These are phyloP conservation scores for Idris sp. DNA, from an alignment of 1,140 invertebrate genomes.

Conservation along the genomic window DNA sequence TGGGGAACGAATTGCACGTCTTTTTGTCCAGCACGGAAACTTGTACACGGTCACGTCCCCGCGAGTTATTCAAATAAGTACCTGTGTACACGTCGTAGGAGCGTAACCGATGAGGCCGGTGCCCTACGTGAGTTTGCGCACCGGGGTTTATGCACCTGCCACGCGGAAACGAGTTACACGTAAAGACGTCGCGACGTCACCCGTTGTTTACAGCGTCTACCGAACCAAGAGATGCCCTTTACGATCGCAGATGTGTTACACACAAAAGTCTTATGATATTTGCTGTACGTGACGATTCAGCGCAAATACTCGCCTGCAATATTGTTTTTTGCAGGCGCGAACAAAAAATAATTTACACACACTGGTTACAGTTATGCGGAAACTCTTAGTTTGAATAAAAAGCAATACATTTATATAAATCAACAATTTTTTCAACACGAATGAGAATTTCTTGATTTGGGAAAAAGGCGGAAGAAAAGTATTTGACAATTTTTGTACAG, in stretches of 20 bases:
- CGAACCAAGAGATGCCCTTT: no score
- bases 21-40: conserved; percentile 20
- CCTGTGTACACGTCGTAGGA: conserved; percentile 49
- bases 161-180: no score
- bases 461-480: no score
- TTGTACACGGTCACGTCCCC: conserved; percentile 54
- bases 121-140: conserved; percentile 34
- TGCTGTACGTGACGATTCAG: conserved; percentile 49
- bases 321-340: conserved; percentile 29
- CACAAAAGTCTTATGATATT: conserved; percentile 62
- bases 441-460: no score
- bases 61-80: conserved; percentile 63
- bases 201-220: conserved; percentile 27
- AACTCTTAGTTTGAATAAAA: not conserved
- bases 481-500: no score
- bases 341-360: conserved; percentile 25
- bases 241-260: no score
- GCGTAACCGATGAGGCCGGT: conserved; percentile 37
- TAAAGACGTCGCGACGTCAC: conserved; percentile 30
- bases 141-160: conserved; percentile 60
- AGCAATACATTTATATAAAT: no score
- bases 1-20: conserved; percentile 45
- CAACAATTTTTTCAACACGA: no score
- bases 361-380: conserved; percentile 33
- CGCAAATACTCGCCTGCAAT: conserved; percentile 34